Evolutionary conservation across 2,113 vertebrate species (phyloP).

Genomic region (Pygoscelis antarcticus): DNA sequence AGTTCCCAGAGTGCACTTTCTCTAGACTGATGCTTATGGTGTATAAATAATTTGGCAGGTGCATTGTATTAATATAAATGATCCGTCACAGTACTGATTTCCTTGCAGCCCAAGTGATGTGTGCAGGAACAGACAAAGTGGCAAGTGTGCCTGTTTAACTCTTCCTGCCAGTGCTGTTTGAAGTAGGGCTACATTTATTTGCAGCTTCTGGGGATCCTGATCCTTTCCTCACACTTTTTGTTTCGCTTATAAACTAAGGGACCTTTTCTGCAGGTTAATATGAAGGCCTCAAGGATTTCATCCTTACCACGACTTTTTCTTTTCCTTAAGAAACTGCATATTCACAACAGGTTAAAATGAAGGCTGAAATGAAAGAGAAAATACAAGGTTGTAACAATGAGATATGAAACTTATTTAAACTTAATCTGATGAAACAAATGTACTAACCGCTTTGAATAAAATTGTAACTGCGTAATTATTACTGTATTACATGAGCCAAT

Average conservation of each 20-base stretch:
- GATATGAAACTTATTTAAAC: background rate
- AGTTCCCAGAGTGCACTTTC: background rate
- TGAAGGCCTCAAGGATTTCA: background rate
- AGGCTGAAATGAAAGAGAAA: background rate
- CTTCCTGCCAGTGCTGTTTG: background rate
- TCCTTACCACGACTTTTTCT: background rate
- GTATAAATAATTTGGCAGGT: constrained; percentile 60
- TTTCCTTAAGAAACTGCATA: background rate
- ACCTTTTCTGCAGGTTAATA: background rate
- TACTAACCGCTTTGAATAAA: background rate
- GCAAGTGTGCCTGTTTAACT: background rate
- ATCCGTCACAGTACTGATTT: constrained; percentile 19
- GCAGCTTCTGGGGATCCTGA: background rate
- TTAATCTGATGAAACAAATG: background rate
- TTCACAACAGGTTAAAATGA: background rate
- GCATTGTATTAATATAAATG: constrained; percentile 45
- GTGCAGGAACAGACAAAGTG: background rate
- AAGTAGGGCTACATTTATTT: background rate
- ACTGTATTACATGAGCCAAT: background rate
- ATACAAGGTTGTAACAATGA: background rate
- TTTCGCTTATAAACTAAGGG: background rate
- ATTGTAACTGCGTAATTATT: background rate
- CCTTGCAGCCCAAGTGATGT: background rate
- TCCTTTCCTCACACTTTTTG: background rate
- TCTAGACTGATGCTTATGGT: background rate